These are phyloP conservation scores for Corticium candelabrum DNA, from an alignment of 37 sponge, comb jelly and placozoan species.

Conservation along the genomic window DNA sequence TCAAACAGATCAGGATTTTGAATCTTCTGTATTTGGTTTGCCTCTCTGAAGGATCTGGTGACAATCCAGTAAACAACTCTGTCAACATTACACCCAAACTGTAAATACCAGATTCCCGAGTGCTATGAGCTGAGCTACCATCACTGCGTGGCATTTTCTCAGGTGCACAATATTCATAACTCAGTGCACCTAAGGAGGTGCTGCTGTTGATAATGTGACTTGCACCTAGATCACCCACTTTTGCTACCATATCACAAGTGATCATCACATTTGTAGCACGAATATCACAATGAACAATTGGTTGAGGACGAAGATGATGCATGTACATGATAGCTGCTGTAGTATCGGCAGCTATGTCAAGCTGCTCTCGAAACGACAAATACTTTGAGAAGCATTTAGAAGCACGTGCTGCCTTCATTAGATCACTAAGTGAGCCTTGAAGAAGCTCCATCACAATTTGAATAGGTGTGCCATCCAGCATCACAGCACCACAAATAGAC, in stretches of 20 bases:
- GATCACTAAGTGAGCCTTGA: neutral
- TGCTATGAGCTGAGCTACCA: neutral
- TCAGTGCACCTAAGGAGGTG: neutral
- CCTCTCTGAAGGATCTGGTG: neutral
- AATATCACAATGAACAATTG: neutral
- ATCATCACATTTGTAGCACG: neutral
- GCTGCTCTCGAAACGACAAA: neutral
- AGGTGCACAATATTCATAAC: neutral
- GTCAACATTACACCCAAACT: neutral
- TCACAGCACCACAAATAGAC: neutral
- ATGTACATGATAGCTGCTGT: neutral
- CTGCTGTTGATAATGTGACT: neutral
- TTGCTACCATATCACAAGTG: neutral
- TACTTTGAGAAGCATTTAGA: neutral
- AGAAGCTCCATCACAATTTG: constrained; percentile 1
- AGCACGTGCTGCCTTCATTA: neutral
- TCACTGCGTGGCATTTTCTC: neutral
- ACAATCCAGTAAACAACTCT: neutral
- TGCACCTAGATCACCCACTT: constrained; percentile 5
- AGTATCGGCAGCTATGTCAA: neutral
- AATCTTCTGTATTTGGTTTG: too few relatives aligned
- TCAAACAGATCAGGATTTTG: neutral
- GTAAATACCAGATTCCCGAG: neutral
- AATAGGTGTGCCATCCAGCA: neutral
- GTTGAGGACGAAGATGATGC: neutral